Evolutionary conservation across 2,113 vertebrate species (phyloP), one percentile per base, ranked within the genome.

Genomic region (Semnopithecus entellus): DNA sequence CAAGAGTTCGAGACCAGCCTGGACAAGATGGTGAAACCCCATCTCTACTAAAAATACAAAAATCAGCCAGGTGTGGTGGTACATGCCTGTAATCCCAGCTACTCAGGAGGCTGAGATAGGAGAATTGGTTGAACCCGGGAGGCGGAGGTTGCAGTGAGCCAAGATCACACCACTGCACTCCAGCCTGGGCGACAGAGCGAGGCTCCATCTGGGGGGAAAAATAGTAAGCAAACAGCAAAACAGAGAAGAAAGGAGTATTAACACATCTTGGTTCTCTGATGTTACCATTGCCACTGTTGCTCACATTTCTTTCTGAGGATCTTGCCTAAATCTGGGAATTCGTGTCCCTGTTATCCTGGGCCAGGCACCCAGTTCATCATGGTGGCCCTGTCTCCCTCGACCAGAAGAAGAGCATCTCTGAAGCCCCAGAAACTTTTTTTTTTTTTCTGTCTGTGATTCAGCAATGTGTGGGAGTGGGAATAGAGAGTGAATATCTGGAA

Each of bases 251-350:
- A 82, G 17, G 76, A 66, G 30, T 72, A 85, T 55, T 40, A 73
- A 82, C 59, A 45, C 13, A 18, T 3, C 8, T 16, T n/a, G 57
- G 88, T 85, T 96, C 96, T 98, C 90, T 94, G 86, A 96, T 95
- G 94, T 87, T 7, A 32, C 32, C 88, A 83, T 85, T 45, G 96
- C 93, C 84, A 50, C 86, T 75, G 88, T 52, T 23, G 3, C 73
- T 72, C 52, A 59, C 68, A 64, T 94, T 97, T 98, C 87, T 64
- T 87, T 84, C 95, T 81, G 4, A 70, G 68, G 25, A 48, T 76
- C 57, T 45, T 85, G 78, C 45, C 78, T 70, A 73, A 57, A 12
- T 32, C 75, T 32, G n/a, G 75, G 8, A 61, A 61, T 27, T 35
- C 32, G 90, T 14, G 11, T 76, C n/a, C 6, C n/a, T 84, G n/a